Base-by-base conservation (phyloP, 2,797 vertebrate species). In the Pempheris klunzingeri region DNA sequence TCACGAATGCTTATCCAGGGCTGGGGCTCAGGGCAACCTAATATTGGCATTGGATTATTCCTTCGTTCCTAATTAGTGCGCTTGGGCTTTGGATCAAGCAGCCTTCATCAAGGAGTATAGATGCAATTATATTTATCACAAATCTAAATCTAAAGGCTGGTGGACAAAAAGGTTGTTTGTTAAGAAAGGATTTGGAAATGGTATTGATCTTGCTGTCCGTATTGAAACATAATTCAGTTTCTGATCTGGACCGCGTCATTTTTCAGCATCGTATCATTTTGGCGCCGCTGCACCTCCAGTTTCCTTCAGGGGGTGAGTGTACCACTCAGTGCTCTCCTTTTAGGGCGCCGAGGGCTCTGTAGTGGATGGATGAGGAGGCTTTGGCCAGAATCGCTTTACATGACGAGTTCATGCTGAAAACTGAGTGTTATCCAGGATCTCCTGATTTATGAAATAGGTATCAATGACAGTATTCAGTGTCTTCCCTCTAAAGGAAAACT, bases 41-140 rank as follows among this genome's bases (percentile, higher is more conserved):
- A 85, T 87, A 85, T 91, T 88, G 87, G 81, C 74, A 36, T 82
- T 88, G 81, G 86, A 92, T 87, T 88, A 90, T 90, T 84, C 74
- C 60, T 80, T 71, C 74, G 70, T 82, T 86, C 71, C 80, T 87
- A 92, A 92, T 93, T 92, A 92, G 72, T 76, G 60, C 24, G 39
- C 49, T 47, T 50, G 60, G 50, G 70, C 64, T 79, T 77, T 58
- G 41, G 66, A 84, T 89, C 73, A 76, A 52, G 70, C 75, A 86
- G 74, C 76, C 82, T 84, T 53, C 14, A 77, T 70, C 54, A 73
- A 77, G 80, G 47, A 78, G 53, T 70, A 85, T 82, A 64, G 24
- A 54, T 64, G 61, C 77, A 85, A 84, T 90, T 89, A 85, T 80
- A 80, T 87, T 82, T 84, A 89, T 89, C 77, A 49, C 65, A 68